Evolutionary conservation across 2,113 vertebrate species (phyloP).

Genomic region (Nesoenas mayeri): DNA sequence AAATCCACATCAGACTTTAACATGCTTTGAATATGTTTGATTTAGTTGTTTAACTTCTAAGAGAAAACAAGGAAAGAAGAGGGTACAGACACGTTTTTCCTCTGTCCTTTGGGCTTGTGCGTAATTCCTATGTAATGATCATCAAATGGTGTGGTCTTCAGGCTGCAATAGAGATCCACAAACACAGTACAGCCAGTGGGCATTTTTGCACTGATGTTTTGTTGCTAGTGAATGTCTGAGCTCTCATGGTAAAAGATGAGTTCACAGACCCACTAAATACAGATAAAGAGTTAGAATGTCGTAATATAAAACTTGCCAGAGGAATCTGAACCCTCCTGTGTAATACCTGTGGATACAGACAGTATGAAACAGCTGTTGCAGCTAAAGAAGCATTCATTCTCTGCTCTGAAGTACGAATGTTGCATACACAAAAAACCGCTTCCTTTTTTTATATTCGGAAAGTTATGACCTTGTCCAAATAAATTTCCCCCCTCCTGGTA

Average conservation of each 20-base stretch:
- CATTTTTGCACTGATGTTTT: neutral
- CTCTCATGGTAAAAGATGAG: neutral
- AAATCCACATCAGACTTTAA: neutral
- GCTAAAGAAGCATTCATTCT: neutral
- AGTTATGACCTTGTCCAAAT: neutral
- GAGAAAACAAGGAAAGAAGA: neutral
- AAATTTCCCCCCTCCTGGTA: neutral
- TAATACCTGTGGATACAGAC: neutral
- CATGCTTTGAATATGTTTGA: neutral
- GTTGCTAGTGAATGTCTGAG: neutral
- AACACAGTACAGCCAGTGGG: neutral
- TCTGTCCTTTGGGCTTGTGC: neutral
- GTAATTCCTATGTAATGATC: neutral
- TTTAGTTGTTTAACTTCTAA: neutral
- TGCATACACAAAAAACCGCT: neutral
- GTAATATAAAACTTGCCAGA: neutral
- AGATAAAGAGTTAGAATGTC: neutral
- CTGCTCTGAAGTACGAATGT: neutral
- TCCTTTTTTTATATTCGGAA: neutral
- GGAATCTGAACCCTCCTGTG: neutral
- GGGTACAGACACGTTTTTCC: neutral
- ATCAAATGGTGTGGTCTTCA: neutral
- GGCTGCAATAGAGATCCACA: neutral
- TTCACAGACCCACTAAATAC: neutral
- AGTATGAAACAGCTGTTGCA: neutral